Conservation (phyloP, 2,113 vertebrate genomes). For the Misgurnus mizolepis region DNA sequence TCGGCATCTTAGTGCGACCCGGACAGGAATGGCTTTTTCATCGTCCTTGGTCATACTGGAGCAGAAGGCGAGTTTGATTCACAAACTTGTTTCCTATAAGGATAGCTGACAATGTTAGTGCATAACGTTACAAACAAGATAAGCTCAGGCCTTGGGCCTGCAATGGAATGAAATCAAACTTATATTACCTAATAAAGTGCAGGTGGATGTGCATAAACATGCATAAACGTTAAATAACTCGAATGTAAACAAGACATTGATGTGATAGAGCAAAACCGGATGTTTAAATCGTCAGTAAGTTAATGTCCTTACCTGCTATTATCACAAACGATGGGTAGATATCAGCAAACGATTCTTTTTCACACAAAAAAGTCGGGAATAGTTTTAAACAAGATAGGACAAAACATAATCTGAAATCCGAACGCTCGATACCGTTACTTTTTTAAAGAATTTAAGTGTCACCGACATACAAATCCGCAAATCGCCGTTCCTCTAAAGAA, state of each 20-base stretch:
- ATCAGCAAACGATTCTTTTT: neutral
- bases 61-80: neutral
- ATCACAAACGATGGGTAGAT: neutral
- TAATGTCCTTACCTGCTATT: neutral
- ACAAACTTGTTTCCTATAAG: neutral
- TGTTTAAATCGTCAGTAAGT: neutral
- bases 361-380: neutral
- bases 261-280: neutral
- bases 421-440: neutral
- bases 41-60: slow-evolving; percentile 79
- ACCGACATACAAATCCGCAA: neutral
- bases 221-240: too few relatives aligned
- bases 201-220: too few relatives aligned
- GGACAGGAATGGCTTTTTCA: slow-evolving; percentile 84
- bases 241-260: neutral
- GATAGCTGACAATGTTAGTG: too few relatives aligned
- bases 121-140: too few relatives aligned
- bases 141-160: too few relatives aligned
- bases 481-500: neutral
- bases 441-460: neutral
- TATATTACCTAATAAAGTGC: too few relatives aligned
- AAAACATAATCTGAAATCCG: neutral
- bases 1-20: slow-evolving; percentile 89
- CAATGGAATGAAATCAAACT: too few relatives aligned
- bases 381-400: neutral